phyloP scores from a whole-genome alignment of 53 echinoderm and acorn worm species.

The Actinopyga echinites region DNA sequence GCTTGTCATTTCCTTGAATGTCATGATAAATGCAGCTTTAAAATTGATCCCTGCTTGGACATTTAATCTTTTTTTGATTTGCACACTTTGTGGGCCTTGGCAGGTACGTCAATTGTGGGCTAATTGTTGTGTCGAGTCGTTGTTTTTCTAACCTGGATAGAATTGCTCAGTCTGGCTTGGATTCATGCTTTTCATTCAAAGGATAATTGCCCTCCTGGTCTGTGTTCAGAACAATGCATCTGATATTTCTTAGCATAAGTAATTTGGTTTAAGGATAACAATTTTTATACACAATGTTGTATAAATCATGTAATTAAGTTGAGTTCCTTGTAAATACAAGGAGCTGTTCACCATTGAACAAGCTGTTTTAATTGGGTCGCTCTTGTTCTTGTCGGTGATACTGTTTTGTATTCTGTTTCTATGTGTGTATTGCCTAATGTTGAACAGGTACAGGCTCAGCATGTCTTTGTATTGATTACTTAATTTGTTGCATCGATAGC shows the following conservation, averaged over 20 bases:
- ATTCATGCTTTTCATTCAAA: neutral
- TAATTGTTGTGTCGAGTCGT: slow-evolving; percentile 13
- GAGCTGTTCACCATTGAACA: slow-evolving; percentile 6
- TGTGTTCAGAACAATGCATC: neutral
- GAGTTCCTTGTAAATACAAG: neutral
- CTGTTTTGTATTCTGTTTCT: too few relatives aligned
- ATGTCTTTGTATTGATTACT: too few relatives aligned
- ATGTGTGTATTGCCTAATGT: too few relatives aligned
- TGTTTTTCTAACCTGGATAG: slow-evolving; percentile 36
- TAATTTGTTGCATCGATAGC: too few relatives aligned
- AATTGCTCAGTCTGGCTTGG: neutral
- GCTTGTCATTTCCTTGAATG: neutral
- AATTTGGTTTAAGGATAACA: slow-evolving; percentile 25
- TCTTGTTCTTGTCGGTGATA: neutral
- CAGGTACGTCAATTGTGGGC: slow-evolving; percentile 10
- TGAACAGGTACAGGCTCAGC: too few relatives aligned
- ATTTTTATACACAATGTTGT: slow-evolving; percentile 2
- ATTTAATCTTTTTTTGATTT: neutral
- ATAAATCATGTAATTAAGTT: slow-evolving; percentile 18
- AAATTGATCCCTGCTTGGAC: slow-evolving; percentile 7
- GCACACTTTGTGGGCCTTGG: neutral
- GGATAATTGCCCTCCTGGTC: neutral
- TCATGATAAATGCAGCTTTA: slow-evolving; percentile 1
- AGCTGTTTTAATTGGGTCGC: slow-evolving; percentile 20
- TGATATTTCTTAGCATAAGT: neutral